Conservation (phyloP, 2,797 vertebrate genomes). For the Glossophaga mutica region DNA sequence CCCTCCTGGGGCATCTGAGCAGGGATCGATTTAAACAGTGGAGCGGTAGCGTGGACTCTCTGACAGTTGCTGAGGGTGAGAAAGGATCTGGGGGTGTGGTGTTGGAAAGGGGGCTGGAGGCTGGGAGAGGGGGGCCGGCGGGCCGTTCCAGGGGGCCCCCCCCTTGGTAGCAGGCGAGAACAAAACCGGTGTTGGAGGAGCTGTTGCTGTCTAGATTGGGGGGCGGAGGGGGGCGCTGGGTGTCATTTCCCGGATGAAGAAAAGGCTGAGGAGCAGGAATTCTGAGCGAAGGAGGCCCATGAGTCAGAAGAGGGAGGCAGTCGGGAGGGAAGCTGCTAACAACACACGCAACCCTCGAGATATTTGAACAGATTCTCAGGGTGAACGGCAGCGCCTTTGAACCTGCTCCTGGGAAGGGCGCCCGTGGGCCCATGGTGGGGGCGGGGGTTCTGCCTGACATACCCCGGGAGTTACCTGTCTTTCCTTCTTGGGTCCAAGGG, state of each 20-base stretch:
- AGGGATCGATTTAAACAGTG: background rate
- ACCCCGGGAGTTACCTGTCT: background rate
- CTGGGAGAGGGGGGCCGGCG: too few relatives aligned
- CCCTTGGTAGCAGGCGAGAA: background rate
- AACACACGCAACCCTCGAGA: background rate
- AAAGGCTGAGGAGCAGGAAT: background rate
- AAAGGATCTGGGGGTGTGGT: accelerated
- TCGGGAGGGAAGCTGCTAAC: background rate
- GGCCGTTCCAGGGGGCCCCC: accelerated
- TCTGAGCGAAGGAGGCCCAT: background rate
- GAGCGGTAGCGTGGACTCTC: background rate
- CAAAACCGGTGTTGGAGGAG: accelerated
- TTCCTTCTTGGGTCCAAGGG: background rate
- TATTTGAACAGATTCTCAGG: background rate
- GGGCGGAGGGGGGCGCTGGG: background rate
- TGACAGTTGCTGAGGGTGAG: background rate
- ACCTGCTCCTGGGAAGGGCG: background rate
- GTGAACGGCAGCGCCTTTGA: background rate
- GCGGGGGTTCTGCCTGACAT: accelerated
- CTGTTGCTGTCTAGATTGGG: too few relatives aligned
- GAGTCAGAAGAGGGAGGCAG: background rate
- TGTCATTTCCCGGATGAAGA: background rate
- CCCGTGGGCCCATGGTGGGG: background rate
- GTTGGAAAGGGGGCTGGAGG: too few relatives aligned
- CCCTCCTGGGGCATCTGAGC: background rate